Conservation (phyloP, 2,113 vertebrate genomes). For the Sceloporus tristichus region DNA sequence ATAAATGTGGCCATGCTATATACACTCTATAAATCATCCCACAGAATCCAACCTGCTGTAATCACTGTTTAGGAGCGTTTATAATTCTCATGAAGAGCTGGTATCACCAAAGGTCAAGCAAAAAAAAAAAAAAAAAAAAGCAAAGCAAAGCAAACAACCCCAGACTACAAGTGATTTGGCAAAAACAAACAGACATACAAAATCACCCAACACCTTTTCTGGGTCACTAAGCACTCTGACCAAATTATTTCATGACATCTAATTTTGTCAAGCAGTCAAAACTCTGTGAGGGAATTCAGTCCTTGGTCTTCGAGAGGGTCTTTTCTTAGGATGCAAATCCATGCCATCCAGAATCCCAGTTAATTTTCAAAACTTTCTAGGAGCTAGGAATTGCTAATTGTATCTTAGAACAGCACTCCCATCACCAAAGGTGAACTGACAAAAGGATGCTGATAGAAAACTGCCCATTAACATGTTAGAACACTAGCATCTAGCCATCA, state of each 20-base stretch:
- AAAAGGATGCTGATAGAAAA: no score
- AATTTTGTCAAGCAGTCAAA: neutral
- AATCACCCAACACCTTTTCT: neutral
- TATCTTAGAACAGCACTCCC: neutral
- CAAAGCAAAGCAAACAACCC: neutral
- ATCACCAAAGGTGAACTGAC: no score
- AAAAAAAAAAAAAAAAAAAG: neutral
- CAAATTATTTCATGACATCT: neutral
- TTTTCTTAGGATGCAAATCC: neutral
- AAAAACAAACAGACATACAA: neutral
- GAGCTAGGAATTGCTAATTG: neutral
- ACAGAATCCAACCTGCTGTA: neutral
- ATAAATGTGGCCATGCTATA: neutral
- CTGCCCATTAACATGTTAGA: neutral
- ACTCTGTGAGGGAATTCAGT: neutral
- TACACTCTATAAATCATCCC: neutral
- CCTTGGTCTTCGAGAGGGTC: neutral
- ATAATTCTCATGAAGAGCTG: no score
- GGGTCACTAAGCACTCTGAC: neutral
- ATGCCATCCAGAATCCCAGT: neutral
- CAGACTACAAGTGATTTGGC: neutral
- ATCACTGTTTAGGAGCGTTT: neutral
- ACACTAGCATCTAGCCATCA: neutral
- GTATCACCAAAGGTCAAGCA: neutral
- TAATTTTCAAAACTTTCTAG: neutral